Conservation (phyloP, 2,113 vertebrate species). For the Calidris pugnax region DNA sequence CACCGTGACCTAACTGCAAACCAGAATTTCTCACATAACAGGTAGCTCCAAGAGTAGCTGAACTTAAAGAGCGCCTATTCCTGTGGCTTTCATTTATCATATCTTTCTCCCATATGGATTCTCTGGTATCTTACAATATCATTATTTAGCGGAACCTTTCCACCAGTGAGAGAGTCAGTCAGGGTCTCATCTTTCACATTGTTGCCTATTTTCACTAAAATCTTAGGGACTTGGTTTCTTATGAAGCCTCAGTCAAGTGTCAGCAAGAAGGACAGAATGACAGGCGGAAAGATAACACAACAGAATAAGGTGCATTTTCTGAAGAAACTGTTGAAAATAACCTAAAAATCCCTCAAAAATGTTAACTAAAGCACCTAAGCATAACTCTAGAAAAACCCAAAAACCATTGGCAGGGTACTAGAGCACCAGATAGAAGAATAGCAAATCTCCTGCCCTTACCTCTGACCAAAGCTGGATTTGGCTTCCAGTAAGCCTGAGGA, state of each 20-base stretch:
- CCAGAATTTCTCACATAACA: background rate
- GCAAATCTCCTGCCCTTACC: background rate
- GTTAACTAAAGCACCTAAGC: background rate
- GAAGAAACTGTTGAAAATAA: background rate
- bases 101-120: background rate
- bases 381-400: background rate
- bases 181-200: background rate
- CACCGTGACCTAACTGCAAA: background rate
- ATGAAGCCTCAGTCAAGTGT: background rate
- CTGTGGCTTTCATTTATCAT: background rate
- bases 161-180: background rate
- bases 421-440: background rate
- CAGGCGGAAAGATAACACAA: background rate
- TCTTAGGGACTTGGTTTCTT: background rate
- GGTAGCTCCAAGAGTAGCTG: background rate
- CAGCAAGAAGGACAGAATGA: background rate
- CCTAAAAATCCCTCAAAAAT: background rate
- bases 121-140: background rate
- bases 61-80: background rate
- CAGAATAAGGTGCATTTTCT: background rate
- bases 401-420: background rate
- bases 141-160: background rate
- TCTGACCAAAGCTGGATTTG: background rate
- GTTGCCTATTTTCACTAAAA: background rate
- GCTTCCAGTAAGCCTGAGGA: background rate